A percentile compares a stretch with the other conserved stretches of the same genome.
phyloP scores from a whole-genome alignment of 1,140 invertebrate species.

The Heliconius hermathena region DNA sequence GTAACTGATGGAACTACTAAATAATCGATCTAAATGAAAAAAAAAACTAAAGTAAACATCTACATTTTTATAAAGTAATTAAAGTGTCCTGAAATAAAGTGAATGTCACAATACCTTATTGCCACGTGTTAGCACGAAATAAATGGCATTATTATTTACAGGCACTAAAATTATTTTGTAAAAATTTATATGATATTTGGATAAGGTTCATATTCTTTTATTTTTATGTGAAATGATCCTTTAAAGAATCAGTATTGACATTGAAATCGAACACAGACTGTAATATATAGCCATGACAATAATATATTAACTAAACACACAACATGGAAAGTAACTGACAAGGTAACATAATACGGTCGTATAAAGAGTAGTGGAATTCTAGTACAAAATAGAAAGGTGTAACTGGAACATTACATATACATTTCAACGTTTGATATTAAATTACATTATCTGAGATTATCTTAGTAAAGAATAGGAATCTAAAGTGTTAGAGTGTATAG shows the following conservation, averaged over 20 bases:
- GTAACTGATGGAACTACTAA: background rate
- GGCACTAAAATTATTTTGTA: conserved; percentile 53
- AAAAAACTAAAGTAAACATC: background rate
- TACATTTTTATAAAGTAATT: conserved; percentile 47
- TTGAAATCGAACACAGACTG: background rate
- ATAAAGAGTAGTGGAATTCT: background rate
- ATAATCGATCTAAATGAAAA: background rate
- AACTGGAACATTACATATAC: background rate
- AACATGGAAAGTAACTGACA: background rate
- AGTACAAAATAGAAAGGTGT: background rate
- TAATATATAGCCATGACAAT: background rate
- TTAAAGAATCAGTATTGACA: too few species aligned
- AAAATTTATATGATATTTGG: conserved; percentile 36
- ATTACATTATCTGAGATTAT: background rate
- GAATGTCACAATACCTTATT: conserved; percentile 36
- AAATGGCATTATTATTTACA: conserved; percentile 32
- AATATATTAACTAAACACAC: background rate
- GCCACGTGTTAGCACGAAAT: conserved; percentile 29
- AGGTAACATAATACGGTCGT: background rate
- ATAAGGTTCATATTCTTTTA: background rate
- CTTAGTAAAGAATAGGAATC: background rate
- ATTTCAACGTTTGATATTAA: background rate
- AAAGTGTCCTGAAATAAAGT: conserved; percentile 42
- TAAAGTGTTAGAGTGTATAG: too few species aligned
- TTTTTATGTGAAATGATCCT: too few species aligned